Conservation (phyloP, 1,140 invertebrate species). For the Copidosoma floridanum region DNA sequence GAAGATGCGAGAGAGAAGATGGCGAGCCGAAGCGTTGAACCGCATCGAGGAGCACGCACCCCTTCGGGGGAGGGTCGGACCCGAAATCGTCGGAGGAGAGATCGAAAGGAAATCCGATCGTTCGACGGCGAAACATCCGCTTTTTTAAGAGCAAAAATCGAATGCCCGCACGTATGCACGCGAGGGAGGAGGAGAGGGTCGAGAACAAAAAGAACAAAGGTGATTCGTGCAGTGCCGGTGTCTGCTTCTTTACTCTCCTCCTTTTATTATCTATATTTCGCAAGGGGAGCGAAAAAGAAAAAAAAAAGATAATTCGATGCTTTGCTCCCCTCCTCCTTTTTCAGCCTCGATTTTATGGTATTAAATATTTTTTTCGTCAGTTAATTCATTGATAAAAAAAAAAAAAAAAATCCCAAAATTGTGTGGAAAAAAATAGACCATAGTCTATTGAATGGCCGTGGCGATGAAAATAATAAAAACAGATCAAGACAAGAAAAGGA, state of each 20-base stretch:
- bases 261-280: constrained; percentile 9
- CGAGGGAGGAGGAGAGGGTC: background rate
- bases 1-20: background rate
- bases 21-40: constrained; percentile 17
- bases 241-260: background rate
- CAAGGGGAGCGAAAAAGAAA: background rate
- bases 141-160: constrained; percentile 24
- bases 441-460: no score
- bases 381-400: no score
- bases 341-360: no score
- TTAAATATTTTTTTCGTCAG: no score
- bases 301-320: background rate
- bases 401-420: no score
- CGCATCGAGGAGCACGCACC: constrained; percentile 7
- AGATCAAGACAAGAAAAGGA: constrained; percentile 5
- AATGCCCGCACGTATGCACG: background rate
- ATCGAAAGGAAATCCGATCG: constrained; percentile 30
- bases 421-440: no score
- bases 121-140: constrained; percentile 18
- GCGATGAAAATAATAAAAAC: no score
- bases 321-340: no score
- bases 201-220: constrained; percentile 11
- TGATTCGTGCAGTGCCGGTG: background rate
- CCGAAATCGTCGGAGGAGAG: constrained; percentile 2
- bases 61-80: constrained; percentile 10